These are phyloP conservation scores for Campopleginae sp. DNA, from an alignment of 2,888 invertebrate genomes.

Conservation along the genomic window DNA sequence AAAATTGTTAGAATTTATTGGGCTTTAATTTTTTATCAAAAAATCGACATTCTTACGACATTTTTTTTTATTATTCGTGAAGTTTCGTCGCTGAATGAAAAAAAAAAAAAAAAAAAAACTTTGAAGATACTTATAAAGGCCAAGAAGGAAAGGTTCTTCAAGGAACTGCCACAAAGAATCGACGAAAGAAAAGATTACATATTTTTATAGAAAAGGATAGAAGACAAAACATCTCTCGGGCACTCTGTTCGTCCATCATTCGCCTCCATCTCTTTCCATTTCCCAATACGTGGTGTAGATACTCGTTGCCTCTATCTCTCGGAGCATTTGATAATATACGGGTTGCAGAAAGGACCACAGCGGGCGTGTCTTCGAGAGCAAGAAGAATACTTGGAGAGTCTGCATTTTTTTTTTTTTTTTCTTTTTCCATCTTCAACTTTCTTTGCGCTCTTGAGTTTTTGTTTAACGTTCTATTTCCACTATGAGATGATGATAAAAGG, in stretches of 20 bases:
- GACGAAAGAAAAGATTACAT: neutral
- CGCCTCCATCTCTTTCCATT: slow-evolving; percentile 18
- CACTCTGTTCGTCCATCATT: slow-evolving; percentile 19
- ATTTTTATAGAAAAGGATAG: too few relatives aligned
- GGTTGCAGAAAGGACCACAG: slow-evolving; percentile 34
- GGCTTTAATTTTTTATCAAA: neutral
- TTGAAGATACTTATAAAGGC: too few relatives aligned
- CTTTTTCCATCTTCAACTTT: slow-evolving; percentile 13
- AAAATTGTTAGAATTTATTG: neutral
- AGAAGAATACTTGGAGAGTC: slow-evolving; percentile 28
- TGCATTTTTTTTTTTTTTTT: slow-evolving; percentile 5
- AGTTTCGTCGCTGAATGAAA: too few relatives aligned
- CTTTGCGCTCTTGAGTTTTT: neutral
- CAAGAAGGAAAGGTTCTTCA: too few relatives aligned
- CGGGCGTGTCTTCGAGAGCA: slow-evolving; percentile 38
- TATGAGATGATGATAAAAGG: slow-evolving; percentile 42
- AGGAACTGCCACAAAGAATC: too few relatives aligned
- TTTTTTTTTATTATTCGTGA: too few relatives aligned
- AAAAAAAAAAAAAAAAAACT: too few relatives aligned
- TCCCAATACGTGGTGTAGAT: slow-evolving; percentile 30
- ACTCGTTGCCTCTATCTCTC: slow-evolving; percentile 15
- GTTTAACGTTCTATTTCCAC: slow-evolving; percentile 49
- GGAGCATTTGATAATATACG: slow-evolving; percentile 47
- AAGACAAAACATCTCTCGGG: slow-evolving; percentile 24
- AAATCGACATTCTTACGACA: neutral